These are phyloP conservation scores for Mycalesis mineus DNA, from an alignment of 2,888 invertebrate species.

Conservation along the genomic window DNA sequence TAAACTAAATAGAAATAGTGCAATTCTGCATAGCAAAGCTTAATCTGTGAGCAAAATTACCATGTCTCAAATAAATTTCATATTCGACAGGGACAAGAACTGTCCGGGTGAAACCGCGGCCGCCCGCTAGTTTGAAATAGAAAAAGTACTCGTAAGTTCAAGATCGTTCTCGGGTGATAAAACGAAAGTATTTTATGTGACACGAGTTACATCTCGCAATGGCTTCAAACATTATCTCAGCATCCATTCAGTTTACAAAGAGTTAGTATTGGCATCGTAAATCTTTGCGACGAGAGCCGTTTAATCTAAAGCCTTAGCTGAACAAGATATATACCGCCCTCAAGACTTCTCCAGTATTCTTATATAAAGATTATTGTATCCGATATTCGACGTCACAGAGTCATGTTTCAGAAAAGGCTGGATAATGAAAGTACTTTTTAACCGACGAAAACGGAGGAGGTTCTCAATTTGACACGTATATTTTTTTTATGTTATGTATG, in stretches of 20 bases:
- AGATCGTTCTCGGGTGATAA: not conserved
- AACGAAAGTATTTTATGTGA: not conserved
- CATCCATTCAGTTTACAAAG: conserved; percentile 32
- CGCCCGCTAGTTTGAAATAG: no score
- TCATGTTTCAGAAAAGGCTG: not conserved
- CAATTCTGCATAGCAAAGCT: no score
- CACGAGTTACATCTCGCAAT: not conserved
- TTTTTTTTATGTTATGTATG: no score
- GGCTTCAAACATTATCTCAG: not conserved
- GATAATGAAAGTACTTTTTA: no score
- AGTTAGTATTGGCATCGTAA: conserved; percentile 61
- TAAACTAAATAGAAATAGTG: no score
- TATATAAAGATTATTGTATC: conserved; percentile 8
- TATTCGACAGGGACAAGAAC: no score
- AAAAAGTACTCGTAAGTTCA: not conserved
- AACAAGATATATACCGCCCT: conserved; percentile 56
- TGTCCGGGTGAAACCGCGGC: no score
- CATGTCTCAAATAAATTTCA: no score
- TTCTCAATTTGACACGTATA: no score
- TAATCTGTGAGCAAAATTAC: no score
- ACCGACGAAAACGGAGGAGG: no score
- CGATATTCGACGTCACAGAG: not conserved
- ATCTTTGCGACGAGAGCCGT: conserved; percentile 55
- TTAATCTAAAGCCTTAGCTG: conserved; percentile 58
- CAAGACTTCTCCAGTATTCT: conserved; percentile 42